Evolutionary conservation across 2,797 vertebrate genomes (phyloP), one percentile per base, ranked within the genome.

Genomic region (Balearica regulorum): DNA sequence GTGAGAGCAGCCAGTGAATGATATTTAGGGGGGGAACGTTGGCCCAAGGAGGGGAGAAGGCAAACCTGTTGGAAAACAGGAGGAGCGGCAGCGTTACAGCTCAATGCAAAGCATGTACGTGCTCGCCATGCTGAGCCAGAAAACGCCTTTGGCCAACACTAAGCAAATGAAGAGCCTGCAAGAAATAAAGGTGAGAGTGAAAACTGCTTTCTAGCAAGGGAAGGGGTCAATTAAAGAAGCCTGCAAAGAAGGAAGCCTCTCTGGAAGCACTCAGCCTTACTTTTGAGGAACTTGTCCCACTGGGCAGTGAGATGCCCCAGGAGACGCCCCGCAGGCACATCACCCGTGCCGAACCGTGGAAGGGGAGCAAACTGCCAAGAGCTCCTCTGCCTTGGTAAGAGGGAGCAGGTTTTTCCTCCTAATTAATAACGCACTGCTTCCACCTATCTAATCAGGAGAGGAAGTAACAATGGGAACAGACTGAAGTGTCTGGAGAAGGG

Each of bases 401-500:
- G 29, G 53, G 41, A 93, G 33, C 20, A 78, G 75, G 68, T 79
- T 64, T 83, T 70, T 91, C 41, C 60, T 87, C 29, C 64, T 73
- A 78, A 83, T 89, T 94, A 95, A 89, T 13, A 93, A 97, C 90
- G 80, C 69, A n/a, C 70, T 61, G 68, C 88, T 93, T 94, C 85
- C 89, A 89, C 86, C 71, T 78, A 70, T 68, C 87, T 95, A 89
- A 94, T 89, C 88, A 92, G 39, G 83, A 83, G 81, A 93, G 73
- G 83, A 90, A 93, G 29, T 48, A 72, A 83, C 70, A 93, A 89
- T 11, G 49, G 13, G 24, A 90, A 65, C 46, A 87, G 70, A 91
- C 9, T 85, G 87, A 94, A 91, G 91, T 41, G 85, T 48, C 89
- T 94, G 70, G 43, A 78, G 82, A 90, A 90, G 91, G 66, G 87